Conservation (phyloP, 1,140 invertebrate species). For the Phthorimaea operculella region DNA sequence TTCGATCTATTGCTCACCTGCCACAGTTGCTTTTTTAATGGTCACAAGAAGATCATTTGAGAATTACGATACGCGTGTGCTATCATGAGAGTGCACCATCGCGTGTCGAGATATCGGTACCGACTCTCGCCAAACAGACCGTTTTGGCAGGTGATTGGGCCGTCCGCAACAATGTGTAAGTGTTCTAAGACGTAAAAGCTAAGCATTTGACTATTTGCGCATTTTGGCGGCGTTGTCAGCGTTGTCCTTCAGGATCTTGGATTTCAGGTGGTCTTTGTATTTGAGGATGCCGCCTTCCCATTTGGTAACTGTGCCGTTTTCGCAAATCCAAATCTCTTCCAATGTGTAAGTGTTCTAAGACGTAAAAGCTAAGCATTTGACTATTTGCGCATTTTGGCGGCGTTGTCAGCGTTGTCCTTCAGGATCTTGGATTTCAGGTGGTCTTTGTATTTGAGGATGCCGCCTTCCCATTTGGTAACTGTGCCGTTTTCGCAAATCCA, state of each 20-base stretch:
- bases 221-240: conserved; percentile 57
- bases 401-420: conserved; percentile 71
- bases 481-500: conserved; percentile 98
- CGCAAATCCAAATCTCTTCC: conserved; percentile 99
- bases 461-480: conserved; percentile 96
- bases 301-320: conserved; percentile 95
- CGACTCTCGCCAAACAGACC: too few species aligned
- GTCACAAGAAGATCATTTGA: too few species aligned
- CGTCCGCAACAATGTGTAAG: not conserved
- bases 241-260: conserved; percentile 80
- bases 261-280: conserved; percentile 95
- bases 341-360: not conserved
- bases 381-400: conserved; percentile 60
- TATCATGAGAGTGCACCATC: too few species aligned
- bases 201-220: conserved; percentile 44
- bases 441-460: conserved; percentile 96
- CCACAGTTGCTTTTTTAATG: too few species aligned
- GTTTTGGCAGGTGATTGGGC: not conserved
- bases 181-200: conserved; percentile 1
- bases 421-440: conserved; percentile 88
- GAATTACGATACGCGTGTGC: too few species aligned
- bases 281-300: conserved; percentile 96
- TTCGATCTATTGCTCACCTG: too few species aligned
- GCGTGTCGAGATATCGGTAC: too few species aligned
- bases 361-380: conserved; percentile 13